A percentile compares a stretch with the other conserved stretches of the same genome.
Evolutionary conservation across 2,113 vertebrate species (phyloP).

Genomic region (Dermatemys mawii): DNA sequence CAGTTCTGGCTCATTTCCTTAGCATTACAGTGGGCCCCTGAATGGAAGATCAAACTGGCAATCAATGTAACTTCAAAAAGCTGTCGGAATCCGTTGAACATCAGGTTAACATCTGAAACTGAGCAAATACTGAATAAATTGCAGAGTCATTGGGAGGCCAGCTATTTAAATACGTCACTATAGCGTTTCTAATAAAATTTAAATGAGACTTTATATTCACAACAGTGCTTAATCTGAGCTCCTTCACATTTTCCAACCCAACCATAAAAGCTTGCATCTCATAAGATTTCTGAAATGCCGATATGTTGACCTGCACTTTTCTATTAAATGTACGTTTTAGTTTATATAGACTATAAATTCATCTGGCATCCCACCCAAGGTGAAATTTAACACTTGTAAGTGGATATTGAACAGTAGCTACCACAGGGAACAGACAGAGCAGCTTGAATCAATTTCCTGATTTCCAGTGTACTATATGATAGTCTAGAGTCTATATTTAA

Average conservation of each 20-base stretch:
- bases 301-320: background rate
- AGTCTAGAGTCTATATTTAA: slow-evolving; percentile 1
- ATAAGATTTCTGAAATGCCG: slow-evolving; percentile 20
- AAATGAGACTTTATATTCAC: background rate
- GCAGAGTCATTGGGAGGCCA: background rate
- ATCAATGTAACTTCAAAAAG: background rate
- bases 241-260: slow-evolving; percentile 4
- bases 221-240: background rate
- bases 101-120: slow-evolving; percentile 26
- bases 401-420: background rate
- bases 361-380: background rate
- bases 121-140: background rate
- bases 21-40: slow-evolving; percentile 1
- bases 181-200: background rate
- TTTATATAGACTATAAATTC: slow-evolving; percentile 12
- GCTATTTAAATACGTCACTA: background rate
- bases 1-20: background rate
- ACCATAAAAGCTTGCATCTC: background rate
- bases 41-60: slow-evolving; percentile 37
- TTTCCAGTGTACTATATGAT: background rate
- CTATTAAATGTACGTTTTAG: slow-evolving; percentile 4
- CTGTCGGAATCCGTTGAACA: slow-evolving; percentile 32
- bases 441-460: slow-evolving; percentile 9
- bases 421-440: background rate
- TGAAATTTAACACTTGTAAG: slow-evolving; percentile 33